Base-by-base conservation (phyloP, 2,113 vertebrate genomes). In the Eudorcas thomsonii region DNA sequence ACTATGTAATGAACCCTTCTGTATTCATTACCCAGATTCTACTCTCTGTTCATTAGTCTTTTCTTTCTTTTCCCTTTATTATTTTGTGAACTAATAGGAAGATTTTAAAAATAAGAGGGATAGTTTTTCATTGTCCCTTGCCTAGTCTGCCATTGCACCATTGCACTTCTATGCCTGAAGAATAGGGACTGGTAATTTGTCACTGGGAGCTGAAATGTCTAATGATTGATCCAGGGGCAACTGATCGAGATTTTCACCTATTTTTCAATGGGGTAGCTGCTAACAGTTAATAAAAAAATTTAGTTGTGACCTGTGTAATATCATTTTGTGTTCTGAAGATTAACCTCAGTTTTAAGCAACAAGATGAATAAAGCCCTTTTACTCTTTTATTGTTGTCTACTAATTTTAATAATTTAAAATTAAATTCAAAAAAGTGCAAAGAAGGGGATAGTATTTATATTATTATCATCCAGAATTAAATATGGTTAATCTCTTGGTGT, bases 391-490 rank as follows among this genome's bases (percentile, higher is more conserved):
- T 84, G 23, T 57, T 78, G 52, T 60, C 67, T 89, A 74, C n/a
- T 25, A 43, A 74, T 74, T 74, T 80, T 89, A 74, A 74, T 39
- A 39, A 39, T 43, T 74, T 64, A 57, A 62, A 81, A 52, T 77
- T 86, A 92, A 93, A 86, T 90, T 67, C 14, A 78, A 59, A 48
- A 96, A 94, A 87, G n/a, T 59, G 36, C 54, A 94, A 90, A 67
- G 28, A 88, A 77, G 28, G 2, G 19, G 77, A 83, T 78, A 54
- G 12, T 89, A 86, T 89, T 81, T 85, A 45, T 88, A 39, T 43
- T 86, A 12, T 67, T 83, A 82, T 5, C 30, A 95, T 9, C 5
- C 64, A 78, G 21, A 90, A 80, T 87, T 88, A 96, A 88, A 55
- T 43, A 71, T 17, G 28, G 54, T 43, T 60, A 62, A 80, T 91